phyloP scores from a whole-genome alignment of 2,888 invertebrate genomes.

The Lithodes maja region DNA sequence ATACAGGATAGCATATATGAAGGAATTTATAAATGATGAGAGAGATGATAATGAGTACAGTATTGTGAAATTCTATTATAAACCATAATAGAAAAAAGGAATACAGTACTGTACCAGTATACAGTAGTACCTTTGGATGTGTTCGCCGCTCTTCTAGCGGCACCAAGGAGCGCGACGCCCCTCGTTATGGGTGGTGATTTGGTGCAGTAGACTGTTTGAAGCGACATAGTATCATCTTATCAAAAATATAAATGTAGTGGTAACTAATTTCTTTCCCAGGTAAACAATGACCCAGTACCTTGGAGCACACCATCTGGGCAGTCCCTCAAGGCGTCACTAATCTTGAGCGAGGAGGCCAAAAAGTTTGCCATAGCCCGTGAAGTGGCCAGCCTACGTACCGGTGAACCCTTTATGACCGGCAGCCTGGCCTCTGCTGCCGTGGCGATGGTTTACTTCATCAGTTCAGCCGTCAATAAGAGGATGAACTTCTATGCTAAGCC shows the following conservation, averaged over 20 bases:
- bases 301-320: conserved; percentile 40
- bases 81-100: no score
- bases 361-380: conserved; percentile 56
- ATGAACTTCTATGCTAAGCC: conserved; percentile 27
- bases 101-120: no score
- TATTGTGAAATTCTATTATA: no score
- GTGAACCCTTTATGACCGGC: conserved; percentile 20
- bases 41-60: no score
- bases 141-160: no score
- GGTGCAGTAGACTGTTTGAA: no score
- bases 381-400: not conserved
- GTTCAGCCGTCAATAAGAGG: conserved; percentile 21
- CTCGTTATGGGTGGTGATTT: no score
- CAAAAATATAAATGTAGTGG: not conserved
- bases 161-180: no score
- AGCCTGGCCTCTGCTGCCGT: not conserved
- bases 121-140: no score
- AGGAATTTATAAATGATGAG: no score
- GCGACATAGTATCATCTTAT: no score
- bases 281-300: conserved; percentile 39
- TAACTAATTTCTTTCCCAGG: conserved; percentile 1
- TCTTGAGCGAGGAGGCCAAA: conserved; percentile 51
- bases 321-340: conserved; percentile 27
- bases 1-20: no score
- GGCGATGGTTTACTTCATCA: not conserved